These are phyloP conservation scores for Catharus bicknelli DNA, from an alignment of 2,113 vertebrate species.

Conservation along the genomic window DNA sequence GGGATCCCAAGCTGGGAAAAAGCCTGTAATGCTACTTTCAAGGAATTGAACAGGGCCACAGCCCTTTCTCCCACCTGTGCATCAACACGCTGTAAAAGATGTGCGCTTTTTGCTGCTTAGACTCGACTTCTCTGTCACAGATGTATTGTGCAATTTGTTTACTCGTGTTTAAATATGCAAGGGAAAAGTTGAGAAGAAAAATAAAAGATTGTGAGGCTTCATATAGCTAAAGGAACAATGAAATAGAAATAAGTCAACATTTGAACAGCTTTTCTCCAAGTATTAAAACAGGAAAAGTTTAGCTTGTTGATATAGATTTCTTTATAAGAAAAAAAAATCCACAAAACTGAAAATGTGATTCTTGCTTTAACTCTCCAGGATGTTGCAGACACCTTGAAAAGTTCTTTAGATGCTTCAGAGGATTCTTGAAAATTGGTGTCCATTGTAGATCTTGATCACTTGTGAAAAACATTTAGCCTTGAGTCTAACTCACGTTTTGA, in stretches of 20 bases:
- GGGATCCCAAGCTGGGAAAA: background rate
- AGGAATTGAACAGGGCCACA: background rate
- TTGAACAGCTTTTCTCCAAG: background rate
- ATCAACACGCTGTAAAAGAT: fast-evolving
- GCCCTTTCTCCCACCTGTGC: too few relatives aligned
- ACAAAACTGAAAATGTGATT: background rate
- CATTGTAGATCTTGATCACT: background rate
- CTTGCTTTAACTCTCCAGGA: background rate
- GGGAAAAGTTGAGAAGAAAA: background rate
- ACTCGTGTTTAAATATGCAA: background rate
- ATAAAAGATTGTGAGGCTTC: background rate
- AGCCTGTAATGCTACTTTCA: background rate
- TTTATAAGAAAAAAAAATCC: background rate
- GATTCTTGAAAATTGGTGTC: background rate
- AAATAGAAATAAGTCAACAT: background rate
- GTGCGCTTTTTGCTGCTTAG: background rate
- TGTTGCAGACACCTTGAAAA: background rate
- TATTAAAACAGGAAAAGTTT: background rate
- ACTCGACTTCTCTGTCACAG: background rate
- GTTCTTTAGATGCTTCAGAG: background rate
- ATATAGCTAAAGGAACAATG: background rate
- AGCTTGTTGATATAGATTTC: background rate
- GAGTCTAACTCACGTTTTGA: background rate
- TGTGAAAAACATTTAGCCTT: background rate
- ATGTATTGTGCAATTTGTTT: background rate